Base-by-base conservation (phyloP, 2,797 vertebrate species). In the Lagodon rhomboides region DNA sequence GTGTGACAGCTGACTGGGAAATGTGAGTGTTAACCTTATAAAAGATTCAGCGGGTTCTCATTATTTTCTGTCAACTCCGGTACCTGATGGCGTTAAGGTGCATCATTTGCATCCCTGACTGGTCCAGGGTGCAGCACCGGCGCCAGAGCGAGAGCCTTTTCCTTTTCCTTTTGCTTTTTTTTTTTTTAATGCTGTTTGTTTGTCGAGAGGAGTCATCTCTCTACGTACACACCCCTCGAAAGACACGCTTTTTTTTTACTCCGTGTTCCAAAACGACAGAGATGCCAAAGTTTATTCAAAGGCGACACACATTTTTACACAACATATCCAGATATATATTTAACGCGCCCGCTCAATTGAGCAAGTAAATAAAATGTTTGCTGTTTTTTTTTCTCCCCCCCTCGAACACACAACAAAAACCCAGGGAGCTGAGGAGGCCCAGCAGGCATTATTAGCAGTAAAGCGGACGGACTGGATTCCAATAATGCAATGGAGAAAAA, bases 11-110 rank as follows among this genome's bases (percentile, higher is more conserved):
- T 98, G 98, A 96, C 97, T 98, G 95, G 91, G 96, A 96, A 96
- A 96, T 96, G 95, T 96, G 95, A 97, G 96, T 97, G 97, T 98
- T 99, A 98, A 99, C 98, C 98, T 99, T 98, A 99, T 99, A 98
- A 99, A 99, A 99, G 97, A 99, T 99, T 99, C 98, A 99, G 97
- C 96, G 96, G 88, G 95, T 97, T 97, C 98, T 99, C 98, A 98
- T 99, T 99, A 99, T 98, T 98, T 98, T 96, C 97, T 98, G 98
- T 98, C 98, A 98, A 96, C 96, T 96, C 94, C 96, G 95, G 95
- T 97, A 95, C 96, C 97, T 94, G 97, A 97, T 95, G 94, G 96
- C 95, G 97, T 96, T 92, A 87, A 92, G 94, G 89, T 95, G 95
- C 92, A 95, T 95, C 94, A 98, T 98, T 97, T 98, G 97, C 97